Base-by-base conservation (phyloP, 1,140 invertebrate genomes). In the Euwallacea similis region DNA sequence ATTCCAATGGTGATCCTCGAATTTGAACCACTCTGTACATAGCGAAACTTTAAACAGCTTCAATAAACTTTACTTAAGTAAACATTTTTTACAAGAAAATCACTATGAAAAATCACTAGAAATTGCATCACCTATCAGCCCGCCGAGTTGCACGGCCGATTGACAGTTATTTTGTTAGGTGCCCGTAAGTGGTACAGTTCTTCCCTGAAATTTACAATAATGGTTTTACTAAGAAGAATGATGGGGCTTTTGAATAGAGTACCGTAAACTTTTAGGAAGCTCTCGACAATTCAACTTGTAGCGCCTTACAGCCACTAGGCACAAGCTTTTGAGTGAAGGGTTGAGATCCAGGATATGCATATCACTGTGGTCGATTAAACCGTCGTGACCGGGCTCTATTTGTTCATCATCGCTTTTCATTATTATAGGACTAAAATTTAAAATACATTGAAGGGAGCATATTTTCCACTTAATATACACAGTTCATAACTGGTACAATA, bases 321-420 rank as follows among this genome's bases (percentile, higher is more conserved):
- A 86, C 8, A 93, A 79, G 0, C 88, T 91, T 78, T 88, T 91
- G 11, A 93, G 81, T 7, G 86, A 86, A 15, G 91, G 91, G 71
- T 86, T 84, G 79, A 92, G 90, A 79, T 94, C 91, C 44, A 94
- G 80, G 46, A 93, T 85, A 80, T 91, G 87, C 65, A 92, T 85
- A 81, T 93, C 92, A 80, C 89, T 90, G 76, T 92, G 91, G 77
- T 93, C 92, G 67, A 89, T 86, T 7, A 93, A 69, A 71, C 61
- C 67, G 16, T 59, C 21, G 15, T 42, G 54, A 33, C 67, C 56
- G 6, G 47, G 41, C 42, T 69, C 67, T 11, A 53, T 42, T 16
- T 56, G 33, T 53, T 72, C 69, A 42, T 73, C 58, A 59, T 46
- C 65, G 47, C 43, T 65, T 61, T 16, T 67, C 59, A 13, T 72